Evolutionary conservation across 2,797 vertebrate genomes (phyloP), one percentile per base, ranked within the genome.

Genomic region (Cynodonichthys magdalenae): DNA sequence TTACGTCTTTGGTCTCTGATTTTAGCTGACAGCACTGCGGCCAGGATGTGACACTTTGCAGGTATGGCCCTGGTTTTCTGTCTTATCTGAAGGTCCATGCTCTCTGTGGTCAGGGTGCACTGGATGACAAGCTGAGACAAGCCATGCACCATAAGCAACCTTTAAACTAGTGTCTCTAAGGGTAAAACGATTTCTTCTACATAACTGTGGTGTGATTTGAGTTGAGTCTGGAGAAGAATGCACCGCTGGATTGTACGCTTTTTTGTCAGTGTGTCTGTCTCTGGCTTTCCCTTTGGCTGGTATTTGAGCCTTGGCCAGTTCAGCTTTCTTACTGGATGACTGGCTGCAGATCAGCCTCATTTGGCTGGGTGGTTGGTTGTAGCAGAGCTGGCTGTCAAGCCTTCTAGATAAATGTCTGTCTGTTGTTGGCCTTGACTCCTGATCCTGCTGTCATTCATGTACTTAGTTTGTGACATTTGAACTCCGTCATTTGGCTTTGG

Each of bases 121-220:
- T 47, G 34, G 15, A 54, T 51, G 63, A 63, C 68, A 71, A 63
- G 66, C 74, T 49, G 29, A 59, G 66, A 59, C 63, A 42, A 62
- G 66, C 49, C 18, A 17, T 52, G 73, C 60, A 62, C 72, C 75
- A 74, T 53, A 51, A 59, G 27, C 71, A 61, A 17, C 80, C 66
- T 82, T 83, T 74, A 75, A 83, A 81, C 67, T 56, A 6, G 63
- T 39, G 61, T 73, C 48, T 71, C 55, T 69, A 54, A 76, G 68
- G 52, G 66, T 71, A 45, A 69, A 86, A 72, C 52, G 78, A 84
- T 84, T 85, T 82, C 77, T 79, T 81, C 52, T 45, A 50, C 62
- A 55, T 58, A 63, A 56, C 59, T 69, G 71, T 60, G 62, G 69
- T 75, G 72, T 70, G 73, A 68, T 85, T 70, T 62, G 58, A 80